These are phyloP conservation scores for Nasonia giraulti DNA, from an alignment of 1,140 invertebrate species.

Conservation along the genomic window DNA sequence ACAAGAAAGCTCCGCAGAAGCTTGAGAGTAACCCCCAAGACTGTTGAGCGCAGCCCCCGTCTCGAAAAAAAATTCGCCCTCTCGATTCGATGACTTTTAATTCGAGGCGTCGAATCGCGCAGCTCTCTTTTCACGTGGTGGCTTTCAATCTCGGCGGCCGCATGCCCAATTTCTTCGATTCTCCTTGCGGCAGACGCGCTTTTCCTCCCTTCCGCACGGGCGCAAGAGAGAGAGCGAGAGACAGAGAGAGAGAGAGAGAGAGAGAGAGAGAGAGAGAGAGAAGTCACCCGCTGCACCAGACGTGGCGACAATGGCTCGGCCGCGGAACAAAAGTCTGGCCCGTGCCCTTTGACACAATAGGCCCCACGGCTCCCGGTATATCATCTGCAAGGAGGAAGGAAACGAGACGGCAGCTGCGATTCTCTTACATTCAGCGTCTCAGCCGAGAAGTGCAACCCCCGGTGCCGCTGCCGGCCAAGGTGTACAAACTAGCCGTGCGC, in stretches of 20 bases:
- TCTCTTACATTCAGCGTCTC: conserved; percentile 36
- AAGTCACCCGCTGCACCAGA: conserved; percentile 51
- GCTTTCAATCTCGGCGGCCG: not conserved
- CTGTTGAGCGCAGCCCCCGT: not conserved
- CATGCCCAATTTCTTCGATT: conserved; percentile 13
- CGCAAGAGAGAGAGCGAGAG: conserved; percentile 7
- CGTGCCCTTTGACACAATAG: conserved; percentile 48
- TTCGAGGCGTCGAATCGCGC: conserved; percentile 25
- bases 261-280: conserved; percentile 20
- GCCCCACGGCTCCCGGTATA: not conserved
- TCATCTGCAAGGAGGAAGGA: conserved; percentile 49
- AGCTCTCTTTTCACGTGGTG: not conserved
- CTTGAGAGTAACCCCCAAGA: not conserved
- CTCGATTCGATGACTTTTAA: conserved; percentile 46
- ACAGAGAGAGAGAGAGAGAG: conserved; percentile 16
- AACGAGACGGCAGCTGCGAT: conserved; percentile 49
- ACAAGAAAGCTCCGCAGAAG: not conserved
- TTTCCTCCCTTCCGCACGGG: not conserved
- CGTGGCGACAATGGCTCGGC: conserved; percentile 41
- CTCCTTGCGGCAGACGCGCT: not conserved
- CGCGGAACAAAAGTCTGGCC: conserved; percentile 55
- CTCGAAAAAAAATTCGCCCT: conserved; percentile 14
- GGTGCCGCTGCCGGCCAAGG: not conserved
- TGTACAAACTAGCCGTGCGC: conserved; percentile 8
- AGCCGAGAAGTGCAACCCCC: conserved; percentile 23